phyloP scores from a whole-genome alignment of 30 jellyfish, hydroid and myxozoan species.

The Chrysaora quinquecirrha region DNA sequence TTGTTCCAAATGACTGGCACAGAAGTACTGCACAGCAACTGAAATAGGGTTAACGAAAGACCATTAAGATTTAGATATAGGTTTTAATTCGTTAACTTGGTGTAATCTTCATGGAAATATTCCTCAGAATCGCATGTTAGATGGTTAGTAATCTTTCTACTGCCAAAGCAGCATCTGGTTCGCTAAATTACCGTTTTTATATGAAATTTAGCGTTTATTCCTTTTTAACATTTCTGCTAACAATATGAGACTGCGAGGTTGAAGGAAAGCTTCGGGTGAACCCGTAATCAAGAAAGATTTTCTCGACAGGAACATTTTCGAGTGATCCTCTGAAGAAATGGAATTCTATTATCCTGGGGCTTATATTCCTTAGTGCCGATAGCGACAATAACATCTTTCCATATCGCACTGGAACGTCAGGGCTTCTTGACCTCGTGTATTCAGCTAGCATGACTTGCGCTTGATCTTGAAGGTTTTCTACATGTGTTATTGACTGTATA shows the following conservation, averaged over 20 bases:
- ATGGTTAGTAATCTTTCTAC: no score
- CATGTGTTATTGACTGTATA: constrained; percentile 46
- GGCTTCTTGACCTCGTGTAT: constrained; percentile 54
- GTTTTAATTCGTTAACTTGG: no score
- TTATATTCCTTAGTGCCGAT: constrained; percentile 52
- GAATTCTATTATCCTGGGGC: constrained; percentile 61
- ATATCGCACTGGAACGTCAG: constrained; percentile 58
- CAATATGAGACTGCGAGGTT: constrained; percentile 1
- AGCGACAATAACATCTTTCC: constrained; percentile 76
- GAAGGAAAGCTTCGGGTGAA: constrained; percentile 32
- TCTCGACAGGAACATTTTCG: constrained; percentile 60
- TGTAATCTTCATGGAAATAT: no score
- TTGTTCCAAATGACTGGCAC: no score
- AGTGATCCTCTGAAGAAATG: constrained; percentile 71
- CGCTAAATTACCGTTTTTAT: no score
- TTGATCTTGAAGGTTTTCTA: constrained; percentile 80
- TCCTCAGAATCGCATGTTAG: no score
- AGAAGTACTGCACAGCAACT: no score
- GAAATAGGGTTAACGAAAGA: no score
- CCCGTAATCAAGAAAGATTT: constrained; percentile 52
- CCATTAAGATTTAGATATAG: no score
- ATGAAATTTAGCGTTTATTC: neutral
- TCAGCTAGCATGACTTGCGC: constrained; percentile 84
- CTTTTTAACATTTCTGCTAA: constrained; percentile 11
- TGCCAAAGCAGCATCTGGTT: no score